phyloP scores from a whole-genome alignment of 2,888 invertebrate genomes.

The Meteorus cinctellus region DNA sequence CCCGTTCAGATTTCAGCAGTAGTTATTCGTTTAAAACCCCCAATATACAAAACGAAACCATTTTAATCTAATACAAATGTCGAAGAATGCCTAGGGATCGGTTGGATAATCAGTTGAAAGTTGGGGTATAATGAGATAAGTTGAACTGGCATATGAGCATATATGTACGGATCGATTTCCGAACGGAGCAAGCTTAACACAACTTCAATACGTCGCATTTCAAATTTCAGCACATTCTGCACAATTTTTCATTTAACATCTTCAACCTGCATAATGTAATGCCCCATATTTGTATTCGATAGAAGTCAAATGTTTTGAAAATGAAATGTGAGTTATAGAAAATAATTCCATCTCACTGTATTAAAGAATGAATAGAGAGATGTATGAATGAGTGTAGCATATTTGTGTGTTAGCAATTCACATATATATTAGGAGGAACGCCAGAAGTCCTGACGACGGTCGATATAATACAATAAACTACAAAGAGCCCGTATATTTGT shows the following conservation, averaged over 20 bases:
- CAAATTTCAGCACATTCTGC: background rate
- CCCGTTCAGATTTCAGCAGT: too few species aligned
- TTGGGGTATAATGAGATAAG: too few species aligned
- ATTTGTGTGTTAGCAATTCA: background rate
- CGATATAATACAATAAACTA: background rate
- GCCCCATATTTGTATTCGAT: background rate
- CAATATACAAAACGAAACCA: too few species aligned
- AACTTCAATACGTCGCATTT: background rate
- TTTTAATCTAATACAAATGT: too few species aligned
- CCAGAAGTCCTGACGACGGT: background rate
- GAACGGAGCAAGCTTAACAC: background rate
- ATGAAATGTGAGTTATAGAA: too few species aligned
- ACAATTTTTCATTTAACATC: background rate
- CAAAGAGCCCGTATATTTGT: background rate
- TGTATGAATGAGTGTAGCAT: background rate
- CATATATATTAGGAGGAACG: background rate
- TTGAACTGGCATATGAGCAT: background rate
- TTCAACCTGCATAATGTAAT: background rate
- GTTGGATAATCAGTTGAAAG: too few species aligned
- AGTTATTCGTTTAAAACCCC: too few species aligned
- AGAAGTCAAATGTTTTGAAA: too few species aligned
- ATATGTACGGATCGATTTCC: background rate
- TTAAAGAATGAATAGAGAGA: background rate
- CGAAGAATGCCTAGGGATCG: too few species aligned
- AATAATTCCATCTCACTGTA: too few species aligned